Conservation (phyloP, 2,797 vertebrate genomes). For the Sphenopsis melanotis region DNA sequence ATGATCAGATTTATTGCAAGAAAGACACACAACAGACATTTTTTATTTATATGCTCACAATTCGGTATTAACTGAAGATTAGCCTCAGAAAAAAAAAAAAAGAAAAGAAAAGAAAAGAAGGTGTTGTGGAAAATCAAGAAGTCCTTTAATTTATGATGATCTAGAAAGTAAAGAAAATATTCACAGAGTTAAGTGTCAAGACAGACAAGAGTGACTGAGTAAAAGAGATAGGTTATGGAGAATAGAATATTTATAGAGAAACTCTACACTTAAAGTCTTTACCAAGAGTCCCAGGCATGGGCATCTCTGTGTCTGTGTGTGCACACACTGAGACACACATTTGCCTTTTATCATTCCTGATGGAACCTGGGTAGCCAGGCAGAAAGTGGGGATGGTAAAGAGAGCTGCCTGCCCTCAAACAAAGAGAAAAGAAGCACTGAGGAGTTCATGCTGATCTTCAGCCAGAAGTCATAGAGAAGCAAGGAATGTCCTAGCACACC, state of each 20-base stretch:
- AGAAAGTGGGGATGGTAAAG: background rate
- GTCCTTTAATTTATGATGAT: background rate
- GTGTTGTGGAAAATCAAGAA: background rate
- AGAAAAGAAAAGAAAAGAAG: background rate
- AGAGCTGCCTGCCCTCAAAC: background rate
- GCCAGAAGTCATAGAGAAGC: background rate
- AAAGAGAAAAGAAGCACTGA: background rate
- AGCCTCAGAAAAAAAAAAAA: background rate
- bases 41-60: background rate
- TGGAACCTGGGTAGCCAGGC: background rate
- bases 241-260: background rate
- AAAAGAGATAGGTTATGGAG: background rate
- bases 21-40: background rate
- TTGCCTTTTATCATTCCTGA: background rate
- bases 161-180: background rate
- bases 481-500: background rate
- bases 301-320: background rate
- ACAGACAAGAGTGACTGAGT: background rate
- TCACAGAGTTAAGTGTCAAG: background rate
- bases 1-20: background rate
- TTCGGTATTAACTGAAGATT: constrained; percentile 14
- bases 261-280: background rate
- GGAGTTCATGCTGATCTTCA: background rate
- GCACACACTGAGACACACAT: background rate
- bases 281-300: background rate